Base-by-base conservation (phyloP, 2,797 vertebrate genomes). In the Phrynocephalus vlangalii region DNA sequence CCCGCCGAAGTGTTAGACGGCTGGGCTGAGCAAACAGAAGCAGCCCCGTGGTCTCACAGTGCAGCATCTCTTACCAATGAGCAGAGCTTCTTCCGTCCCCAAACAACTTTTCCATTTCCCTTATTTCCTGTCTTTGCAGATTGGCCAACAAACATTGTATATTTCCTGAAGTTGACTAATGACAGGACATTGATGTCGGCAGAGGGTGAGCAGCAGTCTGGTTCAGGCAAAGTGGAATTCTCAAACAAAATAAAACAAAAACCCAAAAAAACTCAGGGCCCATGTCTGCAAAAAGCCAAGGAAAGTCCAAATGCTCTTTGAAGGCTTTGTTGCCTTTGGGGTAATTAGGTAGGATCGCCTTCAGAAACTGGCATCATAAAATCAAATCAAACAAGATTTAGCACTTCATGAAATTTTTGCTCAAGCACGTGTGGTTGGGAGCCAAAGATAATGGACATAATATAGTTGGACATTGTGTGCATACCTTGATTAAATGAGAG, bases 101-200 rank as follows among this genome's bases (percentile, higher is more conserved):
- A 90, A 90, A 88, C 95, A 90, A 92, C 0, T 81, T 96, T 96
- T 93, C 96, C 96, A 96, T 97, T 97, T 97, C 96, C 96, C 94
- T 89, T 85, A 91, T 95, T 95, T 97, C 96, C 96, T 94, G 94
- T 95, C 95, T 94, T 95, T 96, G 89, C 94, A 96, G 95, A 96
- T 96, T 97, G 96, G 96, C 93, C 94, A 95, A 94, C 94, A 94
- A 94, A 96, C 94, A 95, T 87, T 91, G 92, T 94, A 94, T 94
- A 94, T 96, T 97, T 97, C 96, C 96, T 97, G 96, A 92, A 95
- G 92, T 95, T 96, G 95, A 96, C 95, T 96, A 96, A 97, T 96
- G 95, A 95, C 96, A 96, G 96, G 96, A 97, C 96, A 95, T 94
- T 91, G 91, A 84, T 96, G 95, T 96, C 95, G 96, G 93, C 92